phyloP scores from a whole-genome alignment of 2,888 invertebrate genomes.

The Clanis bilineata region DNA sequence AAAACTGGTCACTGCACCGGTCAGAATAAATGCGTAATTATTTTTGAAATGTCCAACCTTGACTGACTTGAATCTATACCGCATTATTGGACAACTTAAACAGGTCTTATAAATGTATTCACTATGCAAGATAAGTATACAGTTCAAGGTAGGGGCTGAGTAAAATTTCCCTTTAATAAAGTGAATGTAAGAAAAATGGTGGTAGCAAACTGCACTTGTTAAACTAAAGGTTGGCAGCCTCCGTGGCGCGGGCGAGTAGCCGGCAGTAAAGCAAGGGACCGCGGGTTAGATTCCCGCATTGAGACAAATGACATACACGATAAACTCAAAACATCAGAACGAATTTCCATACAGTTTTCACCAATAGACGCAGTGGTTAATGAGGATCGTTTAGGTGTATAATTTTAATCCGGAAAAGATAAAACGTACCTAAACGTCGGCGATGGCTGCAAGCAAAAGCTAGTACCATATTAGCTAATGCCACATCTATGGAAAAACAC shows the following conservation, averaged over 20 bases:
- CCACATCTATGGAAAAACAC: constrained; percentile 1
- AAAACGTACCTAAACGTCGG: too few species aligned
- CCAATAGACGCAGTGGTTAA: too few species aligned
- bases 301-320: too few species aligned
- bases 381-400: too few species aligned
- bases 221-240: neutral
- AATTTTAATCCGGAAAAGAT: neutral
- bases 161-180: neutral
- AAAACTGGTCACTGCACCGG: too few species aligned
- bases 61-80: neutral
- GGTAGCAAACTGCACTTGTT: neutral
- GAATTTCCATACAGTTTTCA: too few species aligned
- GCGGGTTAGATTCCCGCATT: too few species aligned
- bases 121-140: neutral
- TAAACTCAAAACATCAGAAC: too few species aligned
- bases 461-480: too few species aligned
- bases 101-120: neutral
- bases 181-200: neutral
- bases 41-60: neutral
- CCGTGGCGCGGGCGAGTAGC: too few species aligned
- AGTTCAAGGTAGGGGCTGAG: neutral
- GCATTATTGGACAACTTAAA: neutral
- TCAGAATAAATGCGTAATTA: neutral
- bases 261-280: too few species aligned
- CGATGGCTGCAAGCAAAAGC: too few species aligned